Evolutionary conservation across 2,113 vertebrate species (phyloP), one percentile per base, ranked within the genome.

Genomic region (Microcebus jonahi): DNA sequence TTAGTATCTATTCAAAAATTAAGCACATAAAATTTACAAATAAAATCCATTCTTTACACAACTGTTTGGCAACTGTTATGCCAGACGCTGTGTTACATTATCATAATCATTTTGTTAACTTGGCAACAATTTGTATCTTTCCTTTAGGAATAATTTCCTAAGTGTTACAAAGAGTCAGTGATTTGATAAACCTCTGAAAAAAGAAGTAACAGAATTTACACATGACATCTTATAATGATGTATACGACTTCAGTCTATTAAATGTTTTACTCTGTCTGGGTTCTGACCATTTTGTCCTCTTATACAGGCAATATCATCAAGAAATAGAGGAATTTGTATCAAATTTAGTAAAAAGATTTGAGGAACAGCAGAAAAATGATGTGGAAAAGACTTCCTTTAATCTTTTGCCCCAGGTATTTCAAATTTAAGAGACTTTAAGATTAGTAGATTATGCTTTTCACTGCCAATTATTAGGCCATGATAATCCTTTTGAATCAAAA

Each of bases 251-350:
- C 5, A 63, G 1, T 83, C 14, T 63, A 1, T 91, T 36, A 50
- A 59, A 5, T 90, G 91, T 85, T 71, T 96, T 82, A n/a, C 55
- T 90, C 11, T 95, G 61, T 90, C 48, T 92, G 65, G 68, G 50
- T 96, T 95, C 94, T 97, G 76, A 96, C 71, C 57, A 0, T 90
- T 97, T 94, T 94, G 88, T 94, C 48, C 63, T 97, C 63, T 31
- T 0, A 76, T 80, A n/a, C 92, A 99, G 99, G 98, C 99, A 99
- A 10, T 99, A 99, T 96, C 99, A 99, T 97, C 99, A 99, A 98
- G 99, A 99, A 99, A 99, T 99, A 96, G 99, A 99, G 98, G 99
- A 99, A 95, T 99, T 99, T 98, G 97, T 99, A 97, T 99, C 98
- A 97, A 98, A 93, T 97, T 98, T 99, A 97, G 98, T 99, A 97